Conservation (phyloP, 92 coral and sea anemone genomes). For the Epizoanthus stellaris region DNA sequence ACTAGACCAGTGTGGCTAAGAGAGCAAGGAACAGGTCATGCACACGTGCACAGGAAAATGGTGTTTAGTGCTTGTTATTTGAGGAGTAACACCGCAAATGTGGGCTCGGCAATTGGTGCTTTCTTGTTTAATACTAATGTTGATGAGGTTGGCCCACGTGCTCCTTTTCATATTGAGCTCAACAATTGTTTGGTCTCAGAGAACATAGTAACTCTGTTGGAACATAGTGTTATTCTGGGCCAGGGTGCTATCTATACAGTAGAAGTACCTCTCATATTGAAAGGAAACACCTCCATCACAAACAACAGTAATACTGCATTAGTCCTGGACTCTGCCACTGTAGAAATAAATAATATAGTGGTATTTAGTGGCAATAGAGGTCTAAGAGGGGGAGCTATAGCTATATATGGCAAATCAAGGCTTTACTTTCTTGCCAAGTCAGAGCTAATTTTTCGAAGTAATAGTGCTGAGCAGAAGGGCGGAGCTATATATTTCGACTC, state of each 20-base stretch:
- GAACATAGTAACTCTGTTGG: conserved; percentile 50
- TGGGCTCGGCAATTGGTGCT: conserved; percentile 77
- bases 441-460: conserved; percentile 59
- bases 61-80: conserved; percentile 47
- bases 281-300: conserved; percentile 49
- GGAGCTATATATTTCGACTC: conserved; percentile 84
- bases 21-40: background rate
- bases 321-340: conserved; percentile 78
- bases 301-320: conserved; percentile 78
- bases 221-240: conserved; percentile 64
- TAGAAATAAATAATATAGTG: conserved; percentile 61
- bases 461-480: conserved; percentile 71
- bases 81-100: conserved; percentile 65
- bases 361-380: conserved; percentile 71
- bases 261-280: conserved; percentile 66
- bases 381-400: conserved; percentile 86
- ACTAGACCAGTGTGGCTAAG: conserved; percentile 37
- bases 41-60: conserved; percentile 38
- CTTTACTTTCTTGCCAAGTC: conserved; percentile 65
- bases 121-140: conserved; percentile 70
- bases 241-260: conserved; percentile 79
- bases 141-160: conserved; percentile 74
- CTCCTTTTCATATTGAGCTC: conserved; percentile 59
- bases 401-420: conserved; percentile 88
- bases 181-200: conserved; percentile 49